phyloP scores from a whole-genome alignment of 2,113 vertebrate species.

The Cephalopterus ornatus region DNA sequence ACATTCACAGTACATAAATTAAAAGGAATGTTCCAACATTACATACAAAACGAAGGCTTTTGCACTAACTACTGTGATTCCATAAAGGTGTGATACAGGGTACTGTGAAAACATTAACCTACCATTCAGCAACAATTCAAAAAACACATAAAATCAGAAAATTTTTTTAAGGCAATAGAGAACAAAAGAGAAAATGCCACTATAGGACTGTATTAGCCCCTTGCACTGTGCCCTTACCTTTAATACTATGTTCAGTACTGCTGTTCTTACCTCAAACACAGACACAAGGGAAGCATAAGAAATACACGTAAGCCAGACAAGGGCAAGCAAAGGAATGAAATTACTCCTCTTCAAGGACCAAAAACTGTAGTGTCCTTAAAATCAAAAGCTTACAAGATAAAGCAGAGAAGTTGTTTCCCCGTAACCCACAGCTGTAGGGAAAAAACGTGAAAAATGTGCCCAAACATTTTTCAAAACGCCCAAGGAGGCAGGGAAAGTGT shows the following conservation, averaged over 20 bases:
- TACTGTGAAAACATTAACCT: background rate
- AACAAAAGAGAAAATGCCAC: background rate
- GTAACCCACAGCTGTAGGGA: background rate
- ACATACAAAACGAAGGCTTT: background rate
- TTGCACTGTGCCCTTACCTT: background rate
- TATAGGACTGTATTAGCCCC: background rate
- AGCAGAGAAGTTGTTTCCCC: background rate
- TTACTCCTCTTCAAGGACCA: background rate
- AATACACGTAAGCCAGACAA: background rate
- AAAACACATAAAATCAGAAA: background rate
- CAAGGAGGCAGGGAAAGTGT: background rate
- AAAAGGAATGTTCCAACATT: background rate
- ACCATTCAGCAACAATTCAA: background rate
- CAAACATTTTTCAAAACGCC: background rate
- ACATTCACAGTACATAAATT: background rate
- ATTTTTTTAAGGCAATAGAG: background rate
- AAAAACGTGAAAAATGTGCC: background rate
- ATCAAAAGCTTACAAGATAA: background rate
- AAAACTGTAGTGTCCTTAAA: background rate
- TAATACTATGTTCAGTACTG: background rate
- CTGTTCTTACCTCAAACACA: background rate
- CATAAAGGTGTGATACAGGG: background rate
- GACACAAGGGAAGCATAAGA: background rate
- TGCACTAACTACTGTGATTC: background rate
- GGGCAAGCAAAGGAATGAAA: background rate